Evolutionary conservation across 2,797 vertebrate genomes (phyloP), one percentile per base, ranked within the genome.

Genomic region (Notolepis coatsorum): DNA sequence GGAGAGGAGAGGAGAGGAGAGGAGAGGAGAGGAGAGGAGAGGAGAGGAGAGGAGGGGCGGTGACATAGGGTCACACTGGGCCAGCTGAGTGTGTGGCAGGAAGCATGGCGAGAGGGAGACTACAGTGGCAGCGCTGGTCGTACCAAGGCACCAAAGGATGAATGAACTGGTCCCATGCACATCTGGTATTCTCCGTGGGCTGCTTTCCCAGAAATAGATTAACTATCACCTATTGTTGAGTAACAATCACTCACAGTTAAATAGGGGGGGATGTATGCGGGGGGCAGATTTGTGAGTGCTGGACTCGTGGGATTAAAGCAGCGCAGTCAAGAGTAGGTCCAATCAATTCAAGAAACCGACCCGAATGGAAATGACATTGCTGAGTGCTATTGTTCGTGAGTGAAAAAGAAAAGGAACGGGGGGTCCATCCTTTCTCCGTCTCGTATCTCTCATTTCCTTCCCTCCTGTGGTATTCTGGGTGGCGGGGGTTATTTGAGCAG

Each of bases 161-260:
- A 81, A 87, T 84, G 77, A 76, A 68, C 68, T 53, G 55, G 72
- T 59, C 59, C 65, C 52, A 5, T 68, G 71, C 66, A 76, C 79
- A 82, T 88, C 71, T 81, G 86, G 66, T 69, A 45, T 56, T 84
- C 77, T 80, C 68, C 39, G 27, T 70, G 79, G 82, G 84, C 79
- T 39, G 54, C 67, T 51, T 69, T 87, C 81, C 84, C 76, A 77
- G 71, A 81, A 88, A 76, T 79, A 82, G 65, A 88, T 88, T 75
- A 79, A 75, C 77, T 74, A 78, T 82, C 80, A 74, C 65, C 73
- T 73, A 68, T 77, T 31, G 25, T 75, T 75, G 72, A 88, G 84
- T 70, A 82, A 72, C 75, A 83, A 61, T 77, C 65, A 77, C 72
- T 84, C 73, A 81, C 37, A 41, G 81, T 81, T 57, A 70, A 73